These are phyloP conservation scores for Hipparchia sbordonii DNA, from an alignment of 2,888 invertebrate genomes.

Conservation along the genomic window DNA sequence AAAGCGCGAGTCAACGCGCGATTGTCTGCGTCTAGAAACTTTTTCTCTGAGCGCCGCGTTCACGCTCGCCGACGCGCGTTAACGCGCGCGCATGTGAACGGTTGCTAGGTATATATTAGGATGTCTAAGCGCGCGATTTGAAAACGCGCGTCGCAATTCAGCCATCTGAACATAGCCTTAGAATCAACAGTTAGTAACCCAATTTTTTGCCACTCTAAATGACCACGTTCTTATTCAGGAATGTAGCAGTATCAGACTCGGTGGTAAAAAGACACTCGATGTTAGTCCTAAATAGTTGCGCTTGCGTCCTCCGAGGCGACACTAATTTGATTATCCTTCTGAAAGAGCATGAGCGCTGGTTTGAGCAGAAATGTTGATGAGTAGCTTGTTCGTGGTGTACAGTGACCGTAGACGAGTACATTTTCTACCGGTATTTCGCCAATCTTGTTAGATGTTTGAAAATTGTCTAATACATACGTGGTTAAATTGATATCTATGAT, in stretches of 20 bases:
- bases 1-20: too few relatives aligned
- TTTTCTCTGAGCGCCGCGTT: too few relatives aligned
- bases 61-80: too few relatives aligned
- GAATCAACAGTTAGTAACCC: background rate
- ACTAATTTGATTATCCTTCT: conserved; percentile 73
- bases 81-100: too few relatives aligned
- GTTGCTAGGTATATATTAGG: too few relatives aligned
- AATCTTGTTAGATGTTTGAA: conserved; percentile 10
- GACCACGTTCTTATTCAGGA: background rate
- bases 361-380: conserved; percentile 51
- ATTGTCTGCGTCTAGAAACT: too few relatives aligned
- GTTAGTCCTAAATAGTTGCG: conserved; percentile 62
- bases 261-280: conserved; percentile 36
- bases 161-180: too few relatives aligned
- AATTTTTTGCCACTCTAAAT: background rate
- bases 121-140: too few relatives aligned
- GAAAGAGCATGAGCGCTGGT: conserved; percentile 65
- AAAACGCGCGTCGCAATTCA: too few relatives aligned
- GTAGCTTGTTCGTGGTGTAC: conserved; percentile 42
- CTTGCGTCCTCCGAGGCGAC: conserved; percentile 58
- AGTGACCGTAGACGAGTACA: conserved; percentile 28
- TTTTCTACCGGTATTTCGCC: conserved; percentile 34
- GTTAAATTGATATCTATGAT: background rate
- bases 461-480: background rate
- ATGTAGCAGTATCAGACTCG: conserved; percentile 2